Evolutionary conservation across 30 jellyfish, hydroid and myxozoan species (phyloP).

Genomic region (Hydra vulgaris): DNA sequence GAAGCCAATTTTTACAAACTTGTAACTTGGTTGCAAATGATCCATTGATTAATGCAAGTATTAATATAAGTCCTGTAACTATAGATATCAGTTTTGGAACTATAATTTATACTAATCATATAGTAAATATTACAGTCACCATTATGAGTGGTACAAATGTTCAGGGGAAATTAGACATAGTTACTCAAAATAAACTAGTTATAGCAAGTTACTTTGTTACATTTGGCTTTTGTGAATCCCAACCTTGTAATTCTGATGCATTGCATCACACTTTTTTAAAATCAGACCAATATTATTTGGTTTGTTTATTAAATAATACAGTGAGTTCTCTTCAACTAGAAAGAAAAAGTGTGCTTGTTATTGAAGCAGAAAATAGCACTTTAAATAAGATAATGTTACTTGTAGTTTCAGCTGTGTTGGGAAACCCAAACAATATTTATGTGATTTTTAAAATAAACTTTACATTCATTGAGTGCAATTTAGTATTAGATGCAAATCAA

Average conservation of each 20-base stretch:
- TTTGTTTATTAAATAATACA: neutral
- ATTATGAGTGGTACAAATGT: conserved; percentile 3
- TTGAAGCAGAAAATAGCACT: neutral
- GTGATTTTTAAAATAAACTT: conserved; percentile 1
- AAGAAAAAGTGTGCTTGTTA: neutral
- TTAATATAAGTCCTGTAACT: neutral
- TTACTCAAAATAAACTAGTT: conserved; percentile 3
- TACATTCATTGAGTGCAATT: neutral
- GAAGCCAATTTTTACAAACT: neutral
- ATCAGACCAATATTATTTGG: neutral
- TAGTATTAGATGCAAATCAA: neutral
- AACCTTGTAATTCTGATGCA: neutral
- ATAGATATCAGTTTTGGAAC: neutral
- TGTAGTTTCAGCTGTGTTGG: conserved; percentile 9
- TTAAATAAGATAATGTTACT: neutral
- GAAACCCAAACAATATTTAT: conserved; percentile 8
- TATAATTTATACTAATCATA: neutral
- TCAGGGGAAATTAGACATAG: neutral
- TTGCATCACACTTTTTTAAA: neutral
- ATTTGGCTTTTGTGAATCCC: neutral
- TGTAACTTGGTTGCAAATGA: conserved; percentile 9
- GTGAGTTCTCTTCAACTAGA: conserved; percentile 3
- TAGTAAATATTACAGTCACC: neutral
- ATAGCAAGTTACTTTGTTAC: neutral
- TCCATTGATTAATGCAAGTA: neutral